Evolutionary conservation across 2,797 vertebrate genomes (phyloP).

Genomic region (Simalia tracyae): DNA sequence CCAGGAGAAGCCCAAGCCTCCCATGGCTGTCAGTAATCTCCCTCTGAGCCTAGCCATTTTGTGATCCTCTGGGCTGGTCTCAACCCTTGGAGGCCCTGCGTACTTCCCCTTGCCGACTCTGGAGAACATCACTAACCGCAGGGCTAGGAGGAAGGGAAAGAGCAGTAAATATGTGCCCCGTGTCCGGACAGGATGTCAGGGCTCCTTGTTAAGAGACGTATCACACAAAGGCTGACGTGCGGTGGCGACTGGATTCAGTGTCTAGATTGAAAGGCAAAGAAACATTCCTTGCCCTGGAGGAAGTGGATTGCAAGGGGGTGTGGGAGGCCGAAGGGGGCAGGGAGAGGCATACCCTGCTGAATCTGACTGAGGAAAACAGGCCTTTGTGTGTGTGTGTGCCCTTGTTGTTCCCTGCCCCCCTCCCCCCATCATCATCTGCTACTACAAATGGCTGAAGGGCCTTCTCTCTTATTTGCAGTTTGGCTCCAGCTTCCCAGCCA

Average conservation of each 20-base stretch:
- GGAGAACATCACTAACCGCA: not conserved
- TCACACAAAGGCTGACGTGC: slow-evolving; percentile 4
- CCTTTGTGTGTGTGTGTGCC: not conserved
- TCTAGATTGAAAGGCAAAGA: not conserved
- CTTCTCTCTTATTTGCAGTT: not conserved
- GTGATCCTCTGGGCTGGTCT: not conserved
- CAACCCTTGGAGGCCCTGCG: not conserved
- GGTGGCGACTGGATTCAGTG: not conserved
- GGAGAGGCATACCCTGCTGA: not conserved
- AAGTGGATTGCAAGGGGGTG: not conserved
- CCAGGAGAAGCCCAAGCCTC: not conserved
- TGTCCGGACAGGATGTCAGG: slow-evolving; percentile 26
- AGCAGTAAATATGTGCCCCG: not conserved
- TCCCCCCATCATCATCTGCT: not conserved
- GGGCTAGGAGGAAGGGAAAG: not conserved
- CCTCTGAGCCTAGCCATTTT: not conserved
- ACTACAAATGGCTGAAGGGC: not conserved
- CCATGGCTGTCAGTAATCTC: not conserved
- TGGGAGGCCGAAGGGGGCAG: not conserved
- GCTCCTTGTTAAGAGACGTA: not conserved
- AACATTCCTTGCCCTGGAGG: not conserved
- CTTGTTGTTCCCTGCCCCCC: not conserved
- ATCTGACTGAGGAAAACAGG: not conserved
- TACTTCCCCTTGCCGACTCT: not conserved
- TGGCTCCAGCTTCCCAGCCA: not conserved